Evolutionary conservation across 2,797 vertebrate species (phyloP), one percentile per base, ranked within the genome.

Genomic region (Carcharodon carcharias): DNA sequence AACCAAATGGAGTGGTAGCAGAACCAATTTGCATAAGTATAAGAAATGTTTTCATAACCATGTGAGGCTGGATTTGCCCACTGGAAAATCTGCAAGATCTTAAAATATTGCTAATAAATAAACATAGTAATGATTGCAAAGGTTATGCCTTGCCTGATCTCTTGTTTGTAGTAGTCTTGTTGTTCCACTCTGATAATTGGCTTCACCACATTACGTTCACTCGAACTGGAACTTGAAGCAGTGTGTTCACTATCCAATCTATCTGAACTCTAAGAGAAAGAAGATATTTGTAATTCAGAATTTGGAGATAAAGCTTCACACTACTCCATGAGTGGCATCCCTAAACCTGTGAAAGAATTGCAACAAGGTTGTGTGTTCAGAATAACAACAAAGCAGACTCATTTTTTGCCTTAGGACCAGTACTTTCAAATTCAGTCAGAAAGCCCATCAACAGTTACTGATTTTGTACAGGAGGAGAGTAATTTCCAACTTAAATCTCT

Each of bases 191-290:
- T 97, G 54, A 99, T 97, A 98, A 98, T 98, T 0, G 99, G 99
- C 97, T 99, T 99, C 96, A 99, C 99, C 98, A 99, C 98, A 23
- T 99, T 98, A 92, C 98, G 97, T 97, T 99, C 98, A 0, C 97
- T 97, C 0, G 97, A 97, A 14, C 97, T 98, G 96, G 98, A 97
- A 73, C 97, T 97, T 0, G 97, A 97, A 12, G 97, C 97, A 0
- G 97, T 96, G 96, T 98, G 97, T 97, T 99, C 99, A 97, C 98
- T 98, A 45, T 99, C 99, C 97, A 99, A 98, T 97, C 99, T 98
- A 88, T 98, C 98, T 95, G 98, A 98, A 97, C 99, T 99, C 99
- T 99, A 97, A 89, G 65, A 58, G 96, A 96, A 77, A 97, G 85
- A 96, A 96, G 14, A 77, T 45, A 95, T 54, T 95, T 50, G 45